Evolutionary conservation across 2,888 invertebrate genomes (phyloP).

Genomic region (Electrophaes corylata): DNA sequence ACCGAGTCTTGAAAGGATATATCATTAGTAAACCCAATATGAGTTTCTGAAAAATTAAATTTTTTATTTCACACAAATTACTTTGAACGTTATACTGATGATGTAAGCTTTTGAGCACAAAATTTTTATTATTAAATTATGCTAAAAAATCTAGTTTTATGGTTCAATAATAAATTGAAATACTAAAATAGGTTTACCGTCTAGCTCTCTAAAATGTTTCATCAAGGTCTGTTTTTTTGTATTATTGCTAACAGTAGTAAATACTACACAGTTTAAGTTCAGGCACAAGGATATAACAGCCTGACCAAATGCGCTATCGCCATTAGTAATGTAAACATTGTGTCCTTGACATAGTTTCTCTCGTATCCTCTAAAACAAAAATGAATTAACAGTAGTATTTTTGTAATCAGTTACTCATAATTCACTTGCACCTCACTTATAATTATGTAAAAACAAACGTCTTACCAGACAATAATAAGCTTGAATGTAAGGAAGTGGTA

Average conservation of each 20-base stretch:
- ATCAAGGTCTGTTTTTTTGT: constrained; percentile 27
- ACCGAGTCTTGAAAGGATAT: not conserved
- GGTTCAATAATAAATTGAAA: too few species aligned
- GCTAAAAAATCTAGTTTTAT: too few species aligned
- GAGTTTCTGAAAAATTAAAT: not conserved
- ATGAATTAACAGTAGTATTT: not conserved
- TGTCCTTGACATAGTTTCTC: not conserved
- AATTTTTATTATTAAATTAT: too few species aligned
- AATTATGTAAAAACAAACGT: not conserved
- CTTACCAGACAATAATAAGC: constrained; percentile 53
- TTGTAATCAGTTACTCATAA: too few species aligned
- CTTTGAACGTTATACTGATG: too few species aligned
- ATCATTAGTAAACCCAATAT: not conserved
- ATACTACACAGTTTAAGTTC: constrained; percentile 24
- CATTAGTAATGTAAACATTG: constrained; percentile 26
- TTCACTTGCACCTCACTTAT: not conserved
- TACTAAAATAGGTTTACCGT: constrained; percentile 11
- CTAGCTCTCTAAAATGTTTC: constrained; percentile 14
- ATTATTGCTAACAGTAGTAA: constrained; percentile 25
- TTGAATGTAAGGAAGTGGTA: constrained; percentile 87
- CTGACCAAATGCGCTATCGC: constrained; percentile 34
- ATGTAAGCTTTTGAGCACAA: too few species aligned
- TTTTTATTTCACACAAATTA: too few species aligned
- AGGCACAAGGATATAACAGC: constrained; percentile 34
- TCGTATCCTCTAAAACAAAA: constrained; percentile 24